Evolutionary conservation across 2,888 invertebrate genomes (phyloP), one percentile per base, ranked within the genome.

Genomic region (Osedax fenrisi): DNA sequence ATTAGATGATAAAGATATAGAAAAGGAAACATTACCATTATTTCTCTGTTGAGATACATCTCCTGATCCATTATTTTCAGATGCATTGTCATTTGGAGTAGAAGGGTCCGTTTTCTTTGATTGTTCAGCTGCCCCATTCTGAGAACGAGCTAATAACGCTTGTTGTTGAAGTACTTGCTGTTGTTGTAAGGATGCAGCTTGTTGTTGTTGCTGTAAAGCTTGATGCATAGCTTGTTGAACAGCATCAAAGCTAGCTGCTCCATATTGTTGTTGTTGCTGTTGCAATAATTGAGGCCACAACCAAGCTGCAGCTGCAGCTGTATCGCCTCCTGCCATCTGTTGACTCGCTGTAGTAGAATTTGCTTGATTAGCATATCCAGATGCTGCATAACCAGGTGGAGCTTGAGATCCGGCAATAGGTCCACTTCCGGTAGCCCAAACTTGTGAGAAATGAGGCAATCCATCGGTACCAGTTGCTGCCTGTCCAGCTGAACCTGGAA

Each of bases 401-500:
- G 41, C 27, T 27, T 27, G 71, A 0, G 21, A 23, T 1, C 5
- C 71, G n/a, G 27, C 24, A 26, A 23, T 23, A 17, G 71, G 71
- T 25, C 68, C 68, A 23, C 70, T 69, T 10, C 68, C 56, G n/a
- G 69, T 71, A 22, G 76, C 70, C 76, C 76, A 76, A 61, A 76
- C 74, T 27, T 76, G 76, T 2, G 75, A 75, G 75, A 67, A 75
- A 68, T 61, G 75, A 21, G 66, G 71, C 64, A 68, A 75, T n/a
- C n/a, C n/a, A 56, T 23, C 74, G 62, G 27, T 72, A 70, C 24
- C 74, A 24, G 72, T 67, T 59, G 67, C 68, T 17, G 62, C 62
- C 0, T 23, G 68, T 0, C 22, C 2, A 0, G 76, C 68, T 23
- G 73, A 59, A n/a, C 74, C 71, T 22, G 64, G 72, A 23, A 69